Base-by-base conservation (phyloP, 30 jellyfish, hydroid and myxozoan species). In the Hydractinia symbiolongicarpus region DNA sequence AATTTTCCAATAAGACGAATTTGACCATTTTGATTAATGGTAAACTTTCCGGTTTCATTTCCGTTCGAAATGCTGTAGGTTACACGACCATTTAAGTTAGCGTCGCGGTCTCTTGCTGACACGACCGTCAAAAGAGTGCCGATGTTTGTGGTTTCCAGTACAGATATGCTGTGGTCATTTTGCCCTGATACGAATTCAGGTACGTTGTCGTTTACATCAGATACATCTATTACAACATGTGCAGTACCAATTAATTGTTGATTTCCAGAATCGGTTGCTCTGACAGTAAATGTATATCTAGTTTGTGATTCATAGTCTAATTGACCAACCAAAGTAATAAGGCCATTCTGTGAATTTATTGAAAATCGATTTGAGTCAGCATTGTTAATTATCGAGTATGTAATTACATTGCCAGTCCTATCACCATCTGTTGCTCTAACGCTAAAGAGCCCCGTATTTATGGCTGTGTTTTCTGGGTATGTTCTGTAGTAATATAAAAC, bases 131-230 rank as follows among this genome's bases (percentile, higher is more conserved):
- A 88, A 40, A 84, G 61, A 0, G 99, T 85, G 8, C 95, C 99
- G 10, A 93, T 50, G 67, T 78, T 82, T 10, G 91, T 84, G 66
- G 60, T 82, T 55, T 87, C 99, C 5, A 86, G 78, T 11, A 93
- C 82, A n/a, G 91, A 87, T 58, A 87, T 87, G 53, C 74, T 54
- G 62, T 83, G 77, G 5, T 73, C 64, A 7, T 67, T 15, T 50
- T 67, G 83, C 5, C 86, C 89, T 60, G 54, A 66, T 57, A 64
- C 49, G 60, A 93, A 93, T 58, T 44, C 51, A 6, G 99, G 99
- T 4, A 84, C 84, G 55, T 93, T 88, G 77, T 93, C 99, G 84
- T 88, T 93, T 6, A 87, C 86, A 53, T 93, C 93, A 6, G 67
- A 52, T 7, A 87, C 94, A 57, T 58, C 79, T 53, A 93, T 58